These are phyloP conservation scores for Enteromius radiatus DNA, from an alignment of 2,797 vertebrate genomes.

Conservation along the genomic window DNA sequence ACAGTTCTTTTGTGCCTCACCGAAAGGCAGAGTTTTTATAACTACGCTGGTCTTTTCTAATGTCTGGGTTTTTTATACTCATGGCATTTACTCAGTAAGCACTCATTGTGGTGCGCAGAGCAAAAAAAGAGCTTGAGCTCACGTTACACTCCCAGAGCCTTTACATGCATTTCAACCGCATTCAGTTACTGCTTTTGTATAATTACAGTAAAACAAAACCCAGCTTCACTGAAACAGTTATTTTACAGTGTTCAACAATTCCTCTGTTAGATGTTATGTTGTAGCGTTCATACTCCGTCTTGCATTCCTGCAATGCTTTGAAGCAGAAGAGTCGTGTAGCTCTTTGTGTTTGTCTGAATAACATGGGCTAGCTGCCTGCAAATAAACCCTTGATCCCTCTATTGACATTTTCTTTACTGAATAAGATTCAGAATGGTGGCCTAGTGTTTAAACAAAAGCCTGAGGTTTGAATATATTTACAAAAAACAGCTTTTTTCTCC, in stretches of 20 bases:
- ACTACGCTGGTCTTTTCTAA: slow-evolving; percentile 62
- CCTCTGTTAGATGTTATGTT: slow-evolving; percentile 13
- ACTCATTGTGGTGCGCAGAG: slow-evolving; percentile 55
- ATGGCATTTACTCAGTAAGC: slow-evolving; percentile 63
- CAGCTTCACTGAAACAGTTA: neutral
- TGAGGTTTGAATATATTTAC: neutral
- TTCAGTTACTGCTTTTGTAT: slow-evolving; percentile 17
- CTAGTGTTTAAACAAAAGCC: neutral
- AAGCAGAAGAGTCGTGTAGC: slow-evolving; percentile 28
- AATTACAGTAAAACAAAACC: slow-evolving; percentile 10
- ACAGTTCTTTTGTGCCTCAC: slow-evolving; percentile 15
- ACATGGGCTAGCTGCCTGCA: slow-evolving; percentile 32
- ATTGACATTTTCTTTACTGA: slow-evolving; percentile 25
- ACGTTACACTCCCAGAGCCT: slow-evolving; percentile 49
- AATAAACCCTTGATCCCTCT: slow-evolving; percentile 48
- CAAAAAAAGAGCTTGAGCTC: slow-evolving; percentile 36
- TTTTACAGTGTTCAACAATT: neutral
- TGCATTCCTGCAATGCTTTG: slow-evolving; percentile 36
- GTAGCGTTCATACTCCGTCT: neutral
- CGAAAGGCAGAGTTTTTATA: slow-evolving; percentile 67
- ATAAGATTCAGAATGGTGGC: neutral
- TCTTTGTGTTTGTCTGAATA: slow-evolving; percentile 48
- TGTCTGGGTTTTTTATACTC: slow-evolving; percentile 53
- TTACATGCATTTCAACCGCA: slow-evolving; percentile 26
- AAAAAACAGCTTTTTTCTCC: too few relatives aligned